A percentile compares a stretch with the other conserved stretches of the same genome.
These are phyloP conservation scores for Nasonia oneida DNA, from an alignment of 2,888 invertebrate genomes.

Conservation along the genomic window DNA sequence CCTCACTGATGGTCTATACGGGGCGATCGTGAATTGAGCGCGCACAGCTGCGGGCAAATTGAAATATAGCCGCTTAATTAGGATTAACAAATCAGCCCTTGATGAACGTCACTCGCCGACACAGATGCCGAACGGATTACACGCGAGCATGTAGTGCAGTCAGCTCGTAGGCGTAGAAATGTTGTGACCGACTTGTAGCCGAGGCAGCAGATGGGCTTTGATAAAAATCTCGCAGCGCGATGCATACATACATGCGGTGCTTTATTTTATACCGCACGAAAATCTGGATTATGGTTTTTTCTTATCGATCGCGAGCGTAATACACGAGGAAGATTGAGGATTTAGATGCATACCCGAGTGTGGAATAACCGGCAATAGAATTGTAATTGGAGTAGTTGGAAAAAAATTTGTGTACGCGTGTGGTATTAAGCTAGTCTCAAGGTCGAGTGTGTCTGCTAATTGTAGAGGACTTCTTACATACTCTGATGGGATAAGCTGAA, in stretches of 20 bases:
- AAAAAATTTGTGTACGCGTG: background rate
- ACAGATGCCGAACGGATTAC: constrained; percentile 33
- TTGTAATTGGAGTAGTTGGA: constrained; percentile 6
- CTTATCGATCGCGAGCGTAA: background rate
- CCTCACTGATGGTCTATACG: background rate
- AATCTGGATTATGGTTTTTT: constrained; percentile 25
- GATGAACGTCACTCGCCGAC: constrained; percentile 23
- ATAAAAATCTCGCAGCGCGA: constrained; percentile 27
- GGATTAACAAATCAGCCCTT: constrained; percentile 30
- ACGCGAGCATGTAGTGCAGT: background rate
- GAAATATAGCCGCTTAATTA: constrained; percentile 22
- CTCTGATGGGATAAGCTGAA: background rate
- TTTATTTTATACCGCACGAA: background rate
- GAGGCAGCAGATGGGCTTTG: constrained; percentile 18
- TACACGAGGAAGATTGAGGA: background rate
- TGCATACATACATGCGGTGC: background rate
- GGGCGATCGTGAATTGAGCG: background rate
- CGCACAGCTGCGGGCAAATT: background rate
- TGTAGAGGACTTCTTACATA: background rate
- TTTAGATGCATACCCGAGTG: too few species aligned
- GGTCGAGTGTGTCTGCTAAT: background rate
- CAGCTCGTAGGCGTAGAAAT: constrained; percentile 29
- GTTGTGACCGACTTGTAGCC: constrained; percentile 37
- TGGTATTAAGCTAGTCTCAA: background rate
- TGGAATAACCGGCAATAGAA: background rate